Evolutionary conservation across 1,140 invertebrate species (phyloP), one percentile per base, ranked within the genome.

Genomic region (Caenorhabditis brenneri): DNA sequence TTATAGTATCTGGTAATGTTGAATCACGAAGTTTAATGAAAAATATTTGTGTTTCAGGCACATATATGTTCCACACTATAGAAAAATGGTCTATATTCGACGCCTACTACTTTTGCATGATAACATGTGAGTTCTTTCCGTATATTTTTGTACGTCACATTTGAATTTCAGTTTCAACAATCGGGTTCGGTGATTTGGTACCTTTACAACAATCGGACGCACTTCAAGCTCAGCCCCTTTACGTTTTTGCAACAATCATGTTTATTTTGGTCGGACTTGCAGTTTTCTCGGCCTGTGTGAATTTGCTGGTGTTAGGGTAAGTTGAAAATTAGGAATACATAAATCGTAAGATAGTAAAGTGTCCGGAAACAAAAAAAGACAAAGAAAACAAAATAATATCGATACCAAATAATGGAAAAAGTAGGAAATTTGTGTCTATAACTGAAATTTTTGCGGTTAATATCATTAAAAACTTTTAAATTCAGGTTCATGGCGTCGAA

Each of bases 241-340:
- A 99, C 91, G 96, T 99, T 87, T 95, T 96, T 92, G 98, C 99
- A 91, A 95, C 96, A 85, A 93, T 99, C 83, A 95, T 99, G 89
- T 99, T 99, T 93, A 99, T 99, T 88, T 93, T 99, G 58, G 99
- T 99, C 91, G 98, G 98, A 60, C 93, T 99, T 91, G 97, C 97
- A 29, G 97, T 99, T 85, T 97, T 99, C 58, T 97, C 97, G 80
- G 97, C 97, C 81, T 97, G 96, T 86, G 94, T 99, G 91, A 99
- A 99, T 93, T 93, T 99, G 86, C 93, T 99, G 83, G 97, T 99
- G 81, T 93, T 99, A 87, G 93, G 97, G 89, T 99, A 39, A 60
- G 83, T 81, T 33, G 24, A 19, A 58, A 58, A 27, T 53, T n/a
- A n/a, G n/a, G n/a, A n/a, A n/a, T n/a, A n/a, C n/a, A n/a, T n/a